A percentile compares a stretch with the other conserved stretches of the same genome.
Conservation (phyloP, 2,797 vertebrate genomes). For the Toxotes lorentzi region DNA sequence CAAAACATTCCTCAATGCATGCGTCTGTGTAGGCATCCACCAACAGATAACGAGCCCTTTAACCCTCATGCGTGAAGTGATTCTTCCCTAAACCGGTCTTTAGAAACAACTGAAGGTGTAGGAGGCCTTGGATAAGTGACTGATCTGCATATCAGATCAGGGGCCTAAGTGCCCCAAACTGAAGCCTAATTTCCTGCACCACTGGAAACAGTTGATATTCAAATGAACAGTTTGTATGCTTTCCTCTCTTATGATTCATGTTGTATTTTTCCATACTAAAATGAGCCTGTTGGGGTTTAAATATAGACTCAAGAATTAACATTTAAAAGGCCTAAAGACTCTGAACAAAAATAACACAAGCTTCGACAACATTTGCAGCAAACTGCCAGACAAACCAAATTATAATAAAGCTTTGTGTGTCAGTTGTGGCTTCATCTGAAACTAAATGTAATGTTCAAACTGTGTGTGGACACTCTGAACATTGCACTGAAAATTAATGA, state of each 20-base stretch:
- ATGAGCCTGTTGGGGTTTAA: background rate
- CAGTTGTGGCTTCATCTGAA: background rate
- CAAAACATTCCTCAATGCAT: conserved; percentile 43
- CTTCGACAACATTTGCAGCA: background rate
- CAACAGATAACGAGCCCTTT: conserved; percentile 26
- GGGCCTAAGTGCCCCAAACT: conserved; percentile 16
- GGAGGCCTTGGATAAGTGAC: conserved; percentile 20
- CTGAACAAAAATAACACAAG: background rate
- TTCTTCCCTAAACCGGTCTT: background rate
- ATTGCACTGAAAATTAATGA: conserved; percentile 7
- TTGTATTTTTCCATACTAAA: conserved; percentile 3
- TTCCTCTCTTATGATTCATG: conserved; percentile 6
- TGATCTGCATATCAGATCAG: conserved; percentile 28
- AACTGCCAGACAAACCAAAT: background rate
- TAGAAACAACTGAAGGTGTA: conserved; percentile 13
- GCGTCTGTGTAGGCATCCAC: conserved; percentile 17
- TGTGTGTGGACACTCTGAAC: background rate
- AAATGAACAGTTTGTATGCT: conserved; percentile 4
- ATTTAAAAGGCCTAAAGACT: background rate
- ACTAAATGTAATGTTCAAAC: conserved; percentile 6
- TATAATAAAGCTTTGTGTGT: background rate
- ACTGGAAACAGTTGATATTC: conserved; percentile 46
- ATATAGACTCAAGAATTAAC: background rate
- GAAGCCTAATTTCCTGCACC: conserved; percentile 48
- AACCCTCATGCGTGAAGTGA: background rate